Base-by-base conservation (phyloP, 2,888 invertebrate genomes). In the Cephus pulcher region DNA sequence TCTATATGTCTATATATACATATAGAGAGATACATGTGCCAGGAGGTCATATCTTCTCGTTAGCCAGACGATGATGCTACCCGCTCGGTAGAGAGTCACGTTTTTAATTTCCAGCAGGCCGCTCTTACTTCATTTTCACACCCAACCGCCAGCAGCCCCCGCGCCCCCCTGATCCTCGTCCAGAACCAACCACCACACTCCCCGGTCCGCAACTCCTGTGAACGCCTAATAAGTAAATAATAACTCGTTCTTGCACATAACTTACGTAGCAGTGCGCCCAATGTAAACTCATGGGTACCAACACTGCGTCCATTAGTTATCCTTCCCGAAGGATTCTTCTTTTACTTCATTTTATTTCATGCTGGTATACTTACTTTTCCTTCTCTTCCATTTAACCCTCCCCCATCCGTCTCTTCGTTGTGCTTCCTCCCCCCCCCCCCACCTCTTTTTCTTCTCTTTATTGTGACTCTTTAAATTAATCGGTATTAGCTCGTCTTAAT, bases 31-130 rank as follows among this genome's bases (percentile, higher is more conserved):
- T 74, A 74, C 35, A 74, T 33, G n/a, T 77, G 32, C 71, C 33
- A 78, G 76, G 80, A 85, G 88, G 87, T 89, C 90, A 88, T 90
- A 90, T 90, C 89, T 90, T 89, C 89, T 89, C 89, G 90, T 90
- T 90, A 90, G 88, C 86, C 84, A 86, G 76, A 84, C 86, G 84
- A 85, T 86, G 86, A 87, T 83, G 87, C 85, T 85, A 70, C 75
- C 73, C 30, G 69, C 34, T 68, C 34, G 33, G 33, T 73, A 75
- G 75, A 75, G 84, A 89, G 90, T 90, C 90, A 90, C 90, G 90
- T 90, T 90, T 90, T 90, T 90, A 90, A 90, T 90, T 90, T 90
- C 90, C 88, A 85, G 82, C 86, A 77, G 77, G 69, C 77, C 74
- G 70, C n/a, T 83, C 85, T 90, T 89, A 86, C 86, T 87, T 88